Base-by-base conservation (phyloP, 37 sponge, comb jelly and placozoan genomes). In the Geodia barretti region DNA sequence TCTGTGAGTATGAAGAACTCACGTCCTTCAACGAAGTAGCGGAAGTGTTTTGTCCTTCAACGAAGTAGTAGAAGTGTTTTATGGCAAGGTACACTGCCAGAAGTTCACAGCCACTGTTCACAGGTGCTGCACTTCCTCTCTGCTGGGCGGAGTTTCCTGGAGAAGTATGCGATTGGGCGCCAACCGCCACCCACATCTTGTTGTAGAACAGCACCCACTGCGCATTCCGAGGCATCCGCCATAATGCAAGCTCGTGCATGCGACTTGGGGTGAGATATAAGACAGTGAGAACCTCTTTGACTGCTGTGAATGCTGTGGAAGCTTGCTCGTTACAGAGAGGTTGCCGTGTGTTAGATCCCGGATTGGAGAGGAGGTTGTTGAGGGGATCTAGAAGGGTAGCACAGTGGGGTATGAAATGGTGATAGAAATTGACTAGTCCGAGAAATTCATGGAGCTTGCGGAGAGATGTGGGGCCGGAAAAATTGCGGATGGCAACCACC, bases 341-440 rank as follows among this genome's bases (percentile, higher is more conserved):
- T 7, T 23, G 2, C 4, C 14, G 23, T 11, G 67, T 43, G 11
- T 60, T 74, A 19, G 3, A 62, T 7, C 30, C 3, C 3, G 72
- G n/a, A n/a, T n/a, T 19, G 30, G 72, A 32, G 25, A 70, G 62
- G 17, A 84, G 7, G 39, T 1, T 24, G 64, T 81, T 64, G 7
- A 86, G 80, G 41, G 87, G 80, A 28, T 39, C 32, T 19, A 79
- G 59, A 2, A 86, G 26, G 23, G 39, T 26, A 41, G 87, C 87
- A 59, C 79, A 70, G n/a, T 60, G 20, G 4, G 75, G 80, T n/a
- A 80, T 26, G 39, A 87, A 87, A 40, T 72, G 60, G 67, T 73
- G 87, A 74, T 84, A 84, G 37, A 84, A 84, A 39, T 76, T 84
- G 31, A 84, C 41, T 28, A 84, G 36, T 11, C 71, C 81, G 29